phyloP scores from a whole-genome alignment of 64 coral and sea anemone genomes.

The Orbicella faveolata region DNA sequence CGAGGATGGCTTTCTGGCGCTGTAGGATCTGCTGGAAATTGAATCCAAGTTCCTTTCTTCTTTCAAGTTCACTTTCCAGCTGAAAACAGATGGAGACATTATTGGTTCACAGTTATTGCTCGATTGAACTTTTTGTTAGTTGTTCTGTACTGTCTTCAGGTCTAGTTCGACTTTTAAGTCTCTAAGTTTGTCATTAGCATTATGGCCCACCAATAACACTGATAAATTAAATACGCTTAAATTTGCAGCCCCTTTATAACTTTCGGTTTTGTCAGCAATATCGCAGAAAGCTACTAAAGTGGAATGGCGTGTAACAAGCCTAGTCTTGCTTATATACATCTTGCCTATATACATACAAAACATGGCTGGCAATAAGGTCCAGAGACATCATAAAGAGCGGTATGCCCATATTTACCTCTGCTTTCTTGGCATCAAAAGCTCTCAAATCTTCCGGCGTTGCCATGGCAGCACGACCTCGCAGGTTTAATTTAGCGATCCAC shows the following conservation, averaged over 20 bases:
- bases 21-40: slow-evolving; percentile 92
- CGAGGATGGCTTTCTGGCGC: slow-evolving; percentile 67
- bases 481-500: slow-evolving; percentile 97
- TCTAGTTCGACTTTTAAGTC: too few species aligned
- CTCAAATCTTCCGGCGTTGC: slow-evolving; percentile 96
- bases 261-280: too few species aligned
- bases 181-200: too few species aligned
- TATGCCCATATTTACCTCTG: slow-evolving; percentile 56
- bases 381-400: neutral
- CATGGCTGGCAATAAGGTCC: neutral
- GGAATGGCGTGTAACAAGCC: too few species aligned
- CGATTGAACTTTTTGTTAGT: neutral
- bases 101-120: neutral
- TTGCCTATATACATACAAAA: too few species aligned
- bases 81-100: slow-evolving; percentile 15
- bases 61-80: slow-evolving; percentile 93
- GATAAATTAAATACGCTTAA: too few species aligned
- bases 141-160: too few species aligned
- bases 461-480: slow-evolving; percentile 90
- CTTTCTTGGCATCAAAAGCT: slow-evolving; percentile 85
- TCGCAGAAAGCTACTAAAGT: too few species aligned
- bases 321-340: too few species aligned
- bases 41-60: slow-evolving; percentile 94
- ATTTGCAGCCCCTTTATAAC: too few species aligned
- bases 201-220: too few species aligned